Percentiles rank a stretch among this genome's conserved stretches.
These are phyloP conservation scores for Odontophorus gujanensis DNA, from an alignment of 2,113 vertebrate genomes.

Conservation along the genomic window DNA sequence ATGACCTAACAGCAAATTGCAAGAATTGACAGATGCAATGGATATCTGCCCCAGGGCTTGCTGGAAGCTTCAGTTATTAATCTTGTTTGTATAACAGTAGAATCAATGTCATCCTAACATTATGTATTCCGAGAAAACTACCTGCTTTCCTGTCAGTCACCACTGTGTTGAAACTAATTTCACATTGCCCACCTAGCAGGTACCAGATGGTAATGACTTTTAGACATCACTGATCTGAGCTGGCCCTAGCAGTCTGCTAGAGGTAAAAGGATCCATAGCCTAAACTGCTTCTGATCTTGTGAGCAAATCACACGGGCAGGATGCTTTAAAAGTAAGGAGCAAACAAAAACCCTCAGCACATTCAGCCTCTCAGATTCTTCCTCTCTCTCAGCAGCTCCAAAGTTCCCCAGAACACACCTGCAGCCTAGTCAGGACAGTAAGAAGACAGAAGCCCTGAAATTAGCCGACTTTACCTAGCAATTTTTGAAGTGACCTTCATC, in stretches of 20 bases:
- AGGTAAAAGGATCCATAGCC: background rate
- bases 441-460: slow-evolving; percentile 34
- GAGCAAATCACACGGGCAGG: background rate
- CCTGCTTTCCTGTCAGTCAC: slow-evolving; percentile 29
- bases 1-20: slow-evolving; percentile 14
- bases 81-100: slow-evolving; percentile 56
- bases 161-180: slow-evolving; percentile 39
- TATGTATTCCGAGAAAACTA: slow-evolving; percentile 51
- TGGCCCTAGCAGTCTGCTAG: slow-evolving; percentile 29
- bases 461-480: slow-evolving; percentile 4
- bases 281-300: background rate
- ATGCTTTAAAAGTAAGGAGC: background rate
- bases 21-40: slow-evolving; percentile 31
- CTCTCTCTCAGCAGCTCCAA: background rate
- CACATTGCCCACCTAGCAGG: slow-evolving; percentile 39
- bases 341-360: background rate
- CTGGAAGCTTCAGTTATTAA: slow-evolving; percentile 50
- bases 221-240: slow-evolving; percentile 35
- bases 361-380: background rate
- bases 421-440: background rate
- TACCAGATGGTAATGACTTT: slow-evolving; percentile 44
- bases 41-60: slow-evolving; percentile 33
- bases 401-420: background rate
- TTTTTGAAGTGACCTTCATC: slow-evolving; percentile 16
- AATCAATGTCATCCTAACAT: slow-evolving; percentile 16